Evolutionary conservation across 1,140 invertebrate genomes (phyloP).

Genomic region (Atta colombica): DNA sequence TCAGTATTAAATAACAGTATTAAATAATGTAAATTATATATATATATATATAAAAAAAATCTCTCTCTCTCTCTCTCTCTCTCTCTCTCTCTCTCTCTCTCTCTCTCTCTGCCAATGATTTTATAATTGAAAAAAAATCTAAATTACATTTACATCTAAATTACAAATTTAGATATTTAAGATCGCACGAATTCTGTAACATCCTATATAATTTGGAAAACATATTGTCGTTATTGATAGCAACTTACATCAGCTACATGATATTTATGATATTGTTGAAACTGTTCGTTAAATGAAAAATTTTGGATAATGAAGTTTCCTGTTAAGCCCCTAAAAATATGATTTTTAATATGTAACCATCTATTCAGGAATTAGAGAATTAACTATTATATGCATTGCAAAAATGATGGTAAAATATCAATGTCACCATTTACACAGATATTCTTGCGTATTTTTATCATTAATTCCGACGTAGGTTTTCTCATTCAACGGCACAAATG

Average conservation of each 20-base stretch:
- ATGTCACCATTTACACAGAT: constrained; percentile 83
- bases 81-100: no score
- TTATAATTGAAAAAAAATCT: neutral
- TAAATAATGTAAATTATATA: constrained; percentile 8
- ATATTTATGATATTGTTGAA: constrained; percentile 84
- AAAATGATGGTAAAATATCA: constrained; percentile 37
- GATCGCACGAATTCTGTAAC: no score
- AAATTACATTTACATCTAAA: neutral
- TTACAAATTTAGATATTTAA: no score
- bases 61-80: no score
- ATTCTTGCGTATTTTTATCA: constrained; percentile 78
- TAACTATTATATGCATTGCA: neutral
- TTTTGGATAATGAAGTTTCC: constrained; percentile 82
- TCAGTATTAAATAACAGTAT: neutral
- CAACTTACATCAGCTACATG: constrained; percentile 83
- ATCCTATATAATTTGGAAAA: no score
- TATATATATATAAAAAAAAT: neutral
- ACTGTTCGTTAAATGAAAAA: constrained; percentile 85
- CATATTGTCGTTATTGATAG: neutral
- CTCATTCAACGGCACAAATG: constrained; percentile 79
- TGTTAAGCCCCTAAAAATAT: constrained; percentile 81
- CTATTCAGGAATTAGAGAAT: neutral
- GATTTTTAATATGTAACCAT: neutral
- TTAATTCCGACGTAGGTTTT: constrained; percentile 77
- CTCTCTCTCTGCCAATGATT: neutral